A percentile compares a stretch with the other conserved stretches of the same genome.
These are phyloP conservation scores for Scaptodrosophila latifasciaeformis DNA, from an alignment of 2,888 invertebrate species.

Conservation along the genomic window DNA sequence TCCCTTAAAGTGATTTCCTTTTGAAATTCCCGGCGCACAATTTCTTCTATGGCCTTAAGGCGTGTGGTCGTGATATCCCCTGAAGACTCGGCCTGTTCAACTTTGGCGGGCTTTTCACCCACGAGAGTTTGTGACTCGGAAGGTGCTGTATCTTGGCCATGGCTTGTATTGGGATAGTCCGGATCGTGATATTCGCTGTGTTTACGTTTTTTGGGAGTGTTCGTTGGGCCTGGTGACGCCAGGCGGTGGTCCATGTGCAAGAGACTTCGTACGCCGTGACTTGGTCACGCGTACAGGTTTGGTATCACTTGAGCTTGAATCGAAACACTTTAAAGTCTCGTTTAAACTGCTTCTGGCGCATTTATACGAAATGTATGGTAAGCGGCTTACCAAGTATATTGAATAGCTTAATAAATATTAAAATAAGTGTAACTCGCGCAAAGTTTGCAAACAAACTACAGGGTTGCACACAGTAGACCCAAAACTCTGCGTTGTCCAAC, in stretches of 20 bases:
- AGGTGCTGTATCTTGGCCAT: neutral
- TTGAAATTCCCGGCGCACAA: constrained; percentile 84
- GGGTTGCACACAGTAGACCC: constrained; percentile 11
- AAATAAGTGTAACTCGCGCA: constrained; percentile 19
- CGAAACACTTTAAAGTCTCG: constrained; percentile 27
- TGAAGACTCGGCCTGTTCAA: neutral
- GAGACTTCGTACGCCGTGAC: constrained; percentile 12
- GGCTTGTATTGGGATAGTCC: constrained; percentile 74
- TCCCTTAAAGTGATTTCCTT: constrained; percentile 82
- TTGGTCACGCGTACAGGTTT: constrained; percentile 24
- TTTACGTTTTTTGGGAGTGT: constrained; percentile 70
- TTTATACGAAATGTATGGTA: constrained; percentile 37
- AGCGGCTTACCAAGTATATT: constrained; percentile 29
- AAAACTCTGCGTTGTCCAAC: neutral
- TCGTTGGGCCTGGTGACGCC: constrained; percentile 32
- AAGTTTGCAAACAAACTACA: neutral
- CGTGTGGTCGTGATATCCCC: constrained; percentile 59
- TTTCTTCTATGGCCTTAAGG: constrained; percentile 76
- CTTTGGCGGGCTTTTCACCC: constrained; percentile 18
- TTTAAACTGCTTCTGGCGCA: constrained; percentile 35
- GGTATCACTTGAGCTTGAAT: constrained; percentile 41
- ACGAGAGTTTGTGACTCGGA: neutral
- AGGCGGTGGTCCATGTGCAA: constrained; percentile 53
- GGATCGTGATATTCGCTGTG: constrained; percentile 78
- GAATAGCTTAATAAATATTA: constrained; percentile 31